phyloP scores from a whole-genome alignment of 2,113 vertebrate species.

The Gymnogyps californianus region DNA sequence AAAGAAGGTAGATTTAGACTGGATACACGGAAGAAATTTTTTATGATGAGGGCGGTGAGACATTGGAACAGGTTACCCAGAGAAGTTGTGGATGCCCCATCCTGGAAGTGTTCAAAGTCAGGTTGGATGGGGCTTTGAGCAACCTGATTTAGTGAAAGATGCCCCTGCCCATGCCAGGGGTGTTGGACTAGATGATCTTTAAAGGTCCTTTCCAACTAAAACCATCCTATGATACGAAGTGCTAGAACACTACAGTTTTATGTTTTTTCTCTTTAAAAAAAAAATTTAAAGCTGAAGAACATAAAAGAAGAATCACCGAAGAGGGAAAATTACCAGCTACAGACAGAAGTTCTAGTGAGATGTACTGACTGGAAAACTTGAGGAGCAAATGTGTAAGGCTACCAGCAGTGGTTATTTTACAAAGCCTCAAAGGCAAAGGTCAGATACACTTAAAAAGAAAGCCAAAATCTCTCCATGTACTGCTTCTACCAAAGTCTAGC shows the following conservation, averaged over 20 bases:
- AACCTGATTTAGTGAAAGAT: neutral
- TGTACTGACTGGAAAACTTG: neutral
- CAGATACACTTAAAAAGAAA: neutral
- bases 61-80: neutral
- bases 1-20: too few species aligned
- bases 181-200: neutral
- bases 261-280: neutral
- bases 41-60: neutral
- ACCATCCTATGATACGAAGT: neutral
- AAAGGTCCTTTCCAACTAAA: neutral
- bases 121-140: neutral
- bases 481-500: neutral
- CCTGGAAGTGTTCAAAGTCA: neutral
- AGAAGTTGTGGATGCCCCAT: neutral
- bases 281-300: neutral
- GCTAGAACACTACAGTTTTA: neutral
- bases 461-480: neutral
- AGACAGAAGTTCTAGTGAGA: neutral
- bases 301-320: neutral
- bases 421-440: neutral
- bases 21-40: too few species aligned
- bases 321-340: neutral
- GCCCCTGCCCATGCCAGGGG: rapidly evolving
- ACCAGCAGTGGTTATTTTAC: neutral
- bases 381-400: neutral